phyloP scores from a whole-genome alignment of 35 echinoderm and acorn worm species.

The Eucidaris tribuloides region DNA sequence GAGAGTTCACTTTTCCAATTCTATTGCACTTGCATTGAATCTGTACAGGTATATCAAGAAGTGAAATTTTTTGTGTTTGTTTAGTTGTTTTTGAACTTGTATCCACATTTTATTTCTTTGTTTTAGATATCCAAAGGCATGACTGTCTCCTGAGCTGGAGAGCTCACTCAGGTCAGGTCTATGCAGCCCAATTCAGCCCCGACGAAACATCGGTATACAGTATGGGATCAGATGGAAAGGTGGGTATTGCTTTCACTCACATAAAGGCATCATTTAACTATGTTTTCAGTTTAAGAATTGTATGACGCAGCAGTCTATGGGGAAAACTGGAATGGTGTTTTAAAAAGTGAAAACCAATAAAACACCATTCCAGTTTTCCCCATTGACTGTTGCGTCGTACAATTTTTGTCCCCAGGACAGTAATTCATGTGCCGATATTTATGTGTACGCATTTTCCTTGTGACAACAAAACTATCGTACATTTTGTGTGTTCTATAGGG shows the following conservation, averaged over 20 bases:
- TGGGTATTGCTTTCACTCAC: background rate
- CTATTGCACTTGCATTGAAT: background rate
- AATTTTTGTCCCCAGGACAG: no score
- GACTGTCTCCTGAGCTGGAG: conserved; percentile 86
- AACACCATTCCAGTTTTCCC: no score
- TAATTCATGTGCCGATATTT: no score
- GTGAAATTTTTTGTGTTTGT: background rate
- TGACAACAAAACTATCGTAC: no score
- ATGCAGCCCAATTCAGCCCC: conserved; percentile 90
- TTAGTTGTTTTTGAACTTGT: background rate
- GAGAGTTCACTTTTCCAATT: background rate
- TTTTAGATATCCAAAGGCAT: conserved; percentile 75
- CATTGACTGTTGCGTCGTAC: no score
- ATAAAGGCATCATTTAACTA: background rate
- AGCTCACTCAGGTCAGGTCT: conserved; percentile 74
- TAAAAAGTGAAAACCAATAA: no score
- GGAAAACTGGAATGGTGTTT: no score
- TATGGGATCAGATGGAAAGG: conserved; percentile 98
- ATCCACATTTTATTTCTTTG: background rate
- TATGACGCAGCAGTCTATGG: no score
- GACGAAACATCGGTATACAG: conserved; percentile 91
- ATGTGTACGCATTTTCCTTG: no score
- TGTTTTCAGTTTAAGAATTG: no score
- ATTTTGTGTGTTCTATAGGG: no score
- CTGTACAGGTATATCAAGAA: background rate